phyloP scores from a whole-genome alignment of 2,113 vertebrate genomes.

The Lichenostomus cassidix region DNA sequence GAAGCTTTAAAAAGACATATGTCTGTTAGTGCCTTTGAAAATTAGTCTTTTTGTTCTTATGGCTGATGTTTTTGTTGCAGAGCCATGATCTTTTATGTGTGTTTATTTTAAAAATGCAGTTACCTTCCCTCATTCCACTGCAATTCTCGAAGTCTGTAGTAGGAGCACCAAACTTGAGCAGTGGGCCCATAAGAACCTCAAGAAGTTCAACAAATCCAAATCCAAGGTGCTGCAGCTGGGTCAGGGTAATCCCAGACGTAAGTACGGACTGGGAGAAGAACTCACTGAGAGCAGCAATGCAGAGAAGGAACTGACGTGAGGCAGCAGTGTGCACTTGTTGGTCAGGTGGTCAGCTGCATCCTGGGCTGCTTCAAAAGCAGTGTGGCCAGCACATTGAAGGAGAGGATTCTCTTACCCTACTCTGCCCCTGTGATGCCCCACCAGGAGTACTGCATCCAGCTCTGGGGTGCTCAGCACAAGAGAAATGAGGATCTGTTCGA shows the following conservation, averaged over 20 bases:
- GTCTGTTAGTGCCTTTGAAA: not conserved
- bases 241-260: too few relatives aligned
- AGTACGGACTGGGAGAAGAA: not conserved
- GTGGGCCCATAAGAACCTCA: not conserved
- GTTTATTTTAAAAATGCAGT: not conserved
- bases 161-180: not conserved
- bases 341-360: not conserved
- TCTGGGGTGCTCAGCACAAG: not conserved
- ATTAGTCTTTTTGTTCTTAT: not conserved
- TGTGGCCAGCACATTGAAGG: fast-evolving
- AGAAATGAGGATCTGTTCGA: not conserved
- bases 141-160: not conserved
- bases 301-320: not conserved
- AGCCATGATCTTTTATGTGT: not conserved
- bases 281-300: not conserved
- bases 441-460: too few relatives aligned
- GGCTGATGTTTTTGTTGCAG: not conserved
- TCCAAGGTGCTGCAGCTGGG: not conserved
- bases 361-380: not conserved
- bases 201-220: not conserved
- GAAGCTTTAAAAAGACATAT: not conserved
- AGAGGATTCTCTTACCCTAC: not conserved
- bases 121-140: not conserved
- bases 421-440: not conserved
- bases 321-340: fast-evolving